Evolutionary conservation across 2,888 invertebrate species (phyloP), one percentile per base, ranked within the genome.

Genomic region (Mycalesis mineus): DNA sequence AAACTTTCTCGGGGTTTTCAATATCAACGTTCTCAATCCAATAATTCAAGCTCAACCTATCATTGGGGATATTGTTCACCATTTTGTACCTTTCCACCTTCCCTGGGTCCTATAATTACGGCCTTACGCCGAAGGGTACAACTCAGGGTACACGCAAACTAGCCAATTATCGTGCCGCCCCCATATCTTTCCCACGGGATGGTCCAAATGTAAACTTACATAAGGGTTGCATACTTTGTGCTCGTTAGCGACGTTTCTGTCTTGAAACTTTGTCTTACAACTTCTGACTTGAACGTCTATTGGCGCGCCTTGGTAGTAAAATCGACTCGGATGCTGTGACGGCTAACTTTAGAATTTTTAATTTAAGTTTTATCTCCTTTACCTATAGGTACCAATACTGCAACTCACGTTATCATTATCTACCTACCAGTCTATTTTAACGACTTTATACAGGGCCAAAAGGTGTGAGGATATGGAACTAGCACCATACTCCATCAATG

Each of bases 181-280:
- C 73, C 74, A 75, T 83, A 71, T 73, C 68, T 74, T 89, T 89
- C 88, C 87, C 88, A 88, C 88, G 88, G 80, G 82, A 81, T 75
- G 77, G 71, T 75, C 70, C 74, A 82, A 82, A 83, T 84, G 84
- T 81, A 74, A 80, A 78, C 75, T 77, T 77, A 87, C 78, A 80
- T 79, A 47, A 47, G 31, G 31, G 13, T 39, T 14, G 7, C 11
- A 39, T 39, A 13, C 14, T 9, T 11, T 2, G 5, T 1, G 33
- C 33, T 33, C 15, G 6, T 6, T 33, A 7, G 8, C 47, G 33
- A 33, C 33, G 11, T 31, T 29, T 15, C 8, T 31, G 31, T 31
- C 33, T 47, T 33, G 2, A 14, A 7, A 28, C 5, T 14, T 39
- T 39, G 4, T 14, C 39, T 3, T 7, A 14, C 2, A 4, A 11